phyloP scores from a whole-genome alignment of 2,797 vertebrate genomes.

The Manis javanica region DNA sequence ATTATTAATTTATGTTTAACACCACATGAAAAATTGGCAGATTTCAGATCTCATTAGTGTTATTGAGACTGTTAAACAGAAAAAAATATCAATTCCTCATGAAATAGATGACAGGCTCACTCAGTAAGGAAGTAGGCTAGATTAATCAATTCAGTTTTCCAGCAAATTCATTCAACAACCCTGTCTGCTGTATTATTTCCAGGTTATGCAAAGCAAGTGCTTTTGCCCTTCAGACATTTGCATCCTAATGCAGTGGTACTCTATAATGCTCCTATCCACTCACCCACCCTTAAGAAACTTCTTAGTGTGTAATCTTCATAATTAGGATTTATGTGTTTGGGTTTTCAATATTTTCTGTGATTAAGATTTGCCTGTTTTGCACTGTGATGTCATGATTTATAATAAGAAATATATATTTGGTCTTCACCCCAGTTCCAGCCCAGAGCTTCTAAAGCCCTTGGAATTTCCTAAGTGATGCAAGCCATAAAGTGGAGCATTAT shows the following conservation, averaged over 20 bases:
- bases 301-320: background rate
- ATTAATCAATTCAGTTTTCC: slow-evolving; percentile 45
- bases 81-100: slow-evolving; percentile 35
- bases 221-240: background rate
- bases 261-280: background rate
- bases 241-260: background rate
- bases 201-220: background rate
- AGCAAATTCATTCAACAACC: background rate
- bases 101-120: slow-evolving; percentile 27
- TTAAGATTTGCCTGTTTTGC: background rate
- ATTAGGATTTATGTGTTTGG: background rate
- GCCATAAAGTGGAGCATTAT: background rate
- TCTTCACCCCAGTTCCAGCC: background rate
- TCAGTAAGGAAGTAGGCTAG: slow-evolving; percentile 13
- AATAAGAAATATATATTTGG: background rate
- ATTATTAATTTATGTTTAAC: slow-evolving; percentile 71
- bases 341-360: background rate
- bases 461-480: background rate
- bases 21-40: slow-evolving; percentile 68
- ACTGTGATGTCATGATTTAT: background rate
- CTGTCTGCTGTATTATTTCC: background rate
- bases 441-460: background rate
- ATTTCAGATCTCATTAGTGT: slow-evolving; percentile 68
- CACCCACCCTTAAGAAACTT: background rate
- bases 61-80: slow-evolving; percentile 35